A percentile compares a stretch with the other conserved stretches of the same genome.
Conservation (phyloP, 2,113 vertebrate species). For the Carassius auratus region DNA sequence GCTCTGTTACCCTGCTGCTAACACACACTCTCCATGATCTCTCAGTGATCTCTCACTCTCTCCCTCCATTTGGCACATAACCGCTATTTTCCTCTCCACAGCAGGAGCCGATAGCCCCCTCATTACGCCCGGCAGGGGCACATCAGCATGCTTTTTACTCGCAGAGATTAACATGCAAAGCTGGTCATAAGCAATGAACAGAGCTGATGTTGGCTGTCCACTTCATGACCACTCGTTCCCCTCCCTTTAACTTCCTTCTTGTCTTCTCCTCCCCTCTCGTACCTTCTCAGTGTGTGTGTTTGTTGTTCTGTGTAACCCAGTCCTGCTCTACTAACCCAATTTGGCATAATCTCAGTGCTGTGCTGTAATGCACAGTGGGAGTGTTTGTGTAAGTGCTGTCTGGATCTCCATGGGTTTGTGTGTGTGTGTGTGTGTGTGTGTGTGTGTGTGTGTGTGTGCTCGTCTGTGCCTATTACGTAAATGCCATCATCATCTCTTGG, state of each 20-base stretch:
- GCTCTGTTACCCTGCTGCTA: conserved; percentile 32
- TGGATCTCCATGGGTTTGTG: conserved; percentile 25
- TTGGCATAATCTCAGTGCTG: conserved; percentile 45
- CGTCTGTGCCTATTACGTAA: background rate
- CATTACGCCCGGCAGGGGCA: conserved; percentile 34
- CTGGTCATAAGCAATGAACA: background rate
- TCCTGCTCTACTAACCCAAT: conserved; percentile 47
- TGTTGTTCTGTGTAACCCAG: conserved; percentile 40
- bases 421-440: background rate
- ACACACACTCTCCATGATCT: conserved; percentile 27
- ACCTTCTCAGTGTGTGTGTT: background rate
- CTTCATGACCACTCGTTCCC: conserved; percentile 8
- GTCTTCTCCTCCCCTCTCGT: background rate
- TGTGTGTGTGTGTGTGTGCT: background rate
- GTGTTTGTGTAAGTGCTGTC: conserved; percentile 37
- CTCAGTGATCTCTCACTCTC: conserved; percentile 23
- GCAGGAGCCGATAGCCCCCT: conserved; percentile 4
- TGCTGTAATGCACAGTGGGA: conserved; percentile 40
- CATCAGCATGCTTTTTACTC: conserved; percentile 40
- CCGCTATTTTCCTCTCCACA: conserved; percentile 30
- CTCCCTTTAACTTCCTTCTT: background rate
- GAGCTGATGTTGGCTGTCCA: background rate
- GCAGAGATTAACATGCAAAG: conserved; percentile 1
- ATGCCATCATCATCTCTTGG: conserved; percentile 24
- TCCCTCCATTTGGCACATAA: background rate